phyloP scores from a whole-genome alignment of 1,140 invertebrate species.

The Drosophila albomicans region DNA sequence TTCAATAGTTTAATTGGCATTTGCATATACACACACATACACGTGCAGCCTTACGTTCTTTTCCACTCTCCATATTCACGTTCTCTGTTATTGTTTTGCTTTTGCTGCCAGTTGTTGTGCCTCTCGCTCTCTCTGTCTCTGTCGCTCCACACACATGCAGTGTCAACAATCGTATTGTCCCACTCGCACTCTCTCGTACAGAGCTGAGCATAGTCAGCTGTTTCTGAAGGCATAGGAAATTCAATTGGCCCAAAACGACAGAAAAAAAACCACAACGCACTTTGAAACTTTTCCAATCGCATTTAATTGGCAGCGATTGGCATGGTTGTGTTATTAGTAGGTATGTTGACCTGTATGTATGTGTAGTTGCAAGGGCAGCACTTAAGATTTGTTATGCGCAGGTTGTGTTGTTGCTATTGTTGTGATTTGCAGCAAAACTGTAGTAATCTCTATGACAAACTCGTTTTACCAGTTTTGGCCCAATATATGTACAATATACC shows the following conservation, averaged over 20 bases:
- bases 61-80: conserved; percentile 43
- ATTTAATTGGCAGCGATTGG: conserved; percentile 34
- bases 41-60: conserved; percentile 20
- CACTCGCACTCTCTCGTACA: conserved; percentile 36
- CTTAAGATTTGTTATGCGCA: conserved; percentile 33
- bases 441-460: conserved; percentile 72
- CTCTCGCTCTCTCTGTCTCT: conserved; percentile 20
- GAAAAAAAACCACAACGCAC: conserved; percentile 38
- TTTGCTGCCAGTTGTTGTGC: conserved; percentile 59
- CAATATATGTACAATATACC: conserved; percentile 6
- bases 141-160: conserved; percentile 13
- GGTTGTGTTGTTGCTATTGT: conserved; percentile 45
- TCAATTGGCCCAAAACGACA: conserved; percentile 16
- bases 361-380: conserved; percentile 38
- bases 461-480: conserved; percentile 69
- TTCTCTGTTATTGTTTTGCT: conserved; percentile 82
- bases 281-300: conserved; percentile 27
- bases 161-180: conserved; percentile 40
- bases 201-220: conserved; percentile 39
- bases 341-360: conserved; percentile 3
- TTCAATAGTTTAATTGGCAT: conserved; percentile 22
- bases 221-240: conserved; percentile 27
- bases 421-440: conserved; percentile 47
- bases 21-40: conserved; percentile 20
- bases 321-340: conserved; percentile 28